Conservation (phyloP, 1,140 invertebrate genomes). For the Philopotamus ludificatus region DNA sequence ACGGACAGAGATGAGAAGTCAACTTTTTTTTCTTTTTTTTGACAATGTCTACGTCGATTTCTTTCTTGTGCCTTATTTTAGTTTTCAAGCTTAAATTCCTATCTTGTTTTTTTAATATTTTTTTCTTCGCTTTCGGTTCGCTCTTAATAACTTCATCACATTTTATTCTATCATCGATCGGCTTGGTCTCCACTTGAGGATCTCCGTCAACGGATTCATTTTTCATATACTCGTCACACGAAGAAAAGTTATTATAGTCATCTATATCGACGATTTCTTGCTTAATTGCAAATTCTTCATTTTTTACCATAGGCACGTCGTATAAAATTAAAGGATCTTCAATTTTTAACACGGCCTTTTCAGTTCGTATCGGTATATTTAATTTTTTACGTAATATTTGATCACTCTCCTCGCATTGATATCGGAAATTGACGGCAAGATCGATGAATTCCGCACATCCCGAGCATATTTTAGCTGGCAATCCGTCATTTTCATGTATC, state of each 20-base stretch:
- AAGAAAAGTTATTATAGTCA: neutral
- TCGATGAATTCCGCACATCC: slow-evolving; percentile 23
- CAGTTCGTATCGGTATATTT: neutral
- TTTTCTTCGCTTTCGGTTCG: too few relatives aligned
- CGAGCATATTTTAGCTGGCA: slow-evolving; percentile 27
- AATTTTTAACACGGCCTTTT: neutral
- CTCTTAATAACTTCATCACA: too few relatives aligned
- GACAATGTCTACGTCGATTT: too few relatives aligned
- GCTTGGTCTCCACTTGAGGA: too few relatives aligned
- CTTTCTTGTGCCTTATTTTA: too few relatives aligned
- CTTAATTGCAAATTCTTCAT: slow-evolving; percentile 4
- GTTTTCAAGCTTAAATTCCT: too few relatives aligned
- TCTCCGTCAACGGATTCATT: too few relatives aligned
- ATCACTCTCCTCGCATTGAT: slow-evolving; percentile 31
- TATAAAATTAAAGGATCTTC: neutral
- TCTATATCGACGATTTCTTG: neutral
- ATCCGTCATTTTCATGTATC: slow-evolving; percentile 32
- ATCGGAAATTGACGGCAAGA: slow-evolving; percentile 23
- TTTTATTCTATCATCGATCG: too few relatives aligned
- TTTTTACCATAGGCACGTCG: neutral
- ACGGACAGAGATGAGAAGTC: neutral
- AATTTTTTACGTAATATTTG: slow-evolving; percentile 18
- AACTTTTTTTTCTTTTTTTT: neutral
- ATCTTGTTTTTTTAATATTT: too few relatives aligned
- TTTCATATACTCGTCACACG: neutral